phyloP scores from a whole-genome alignment of 2,797 vertebrate species.

The Coregonus sp. region DNA sequence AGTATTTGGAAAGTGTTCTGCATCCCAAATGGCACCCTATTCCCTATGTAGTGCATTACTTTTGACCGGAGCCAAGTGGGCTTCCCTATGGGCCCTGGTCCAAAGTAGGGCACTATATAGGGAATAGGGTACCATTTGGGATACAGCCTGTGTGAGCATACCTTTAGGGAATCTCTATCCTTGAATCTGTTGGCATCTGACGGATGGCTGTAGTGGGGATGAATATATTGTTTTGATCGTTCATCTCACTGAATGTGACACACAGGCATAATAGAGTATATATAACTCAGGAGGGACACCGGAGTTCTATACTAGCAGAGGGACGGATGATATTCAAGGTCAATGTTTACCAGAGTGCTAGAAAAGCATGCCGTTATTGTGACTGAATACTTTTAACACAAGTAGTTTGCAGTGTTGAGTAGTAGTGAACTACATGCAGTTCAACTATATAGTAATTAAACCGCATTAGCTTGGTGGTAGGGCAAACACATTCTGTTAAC shows the following conservation, averaged over 20 bases:
- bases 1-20: neutral
- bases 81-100: no score
- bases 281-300: slow-evolving; percentile 48
- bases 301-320: slow-evolving; percentile 28
- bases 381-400: neutral
- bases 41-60: no score
- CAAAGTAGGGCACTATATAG: no score
- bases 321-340: slow-evolving; percentile 47
- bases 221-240: slow-evolving; percentile 65
- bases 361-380: neutral
- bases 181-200: slow-evolving; percentile 63
- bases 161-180: slow-evolving; percentile 64
- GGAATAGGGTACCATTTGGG: no score
- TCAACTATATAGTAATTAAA: no score
- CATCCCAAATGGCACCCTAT: neutral
- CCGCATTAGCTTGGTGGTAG: neutral
- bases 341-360: slow-evolving; percentile 29
- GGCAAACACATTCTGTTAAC: neutral
- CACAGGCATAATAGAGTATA: slow-evolving; percentile 57
- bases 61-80: no score
- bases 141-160: neutral
- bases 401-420: neutral
- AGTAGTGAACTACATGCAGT: no score
- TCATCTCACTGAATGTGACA: slow-evolving; percentile 65
- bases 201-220: slow-evolving; percentile 66